Evolutionary conservation across 2,113 vertebrate genomes (phyloP), one percentile per base, ranked within the genome.

Genomic region (Megaptera novaeangliae): DNA sequence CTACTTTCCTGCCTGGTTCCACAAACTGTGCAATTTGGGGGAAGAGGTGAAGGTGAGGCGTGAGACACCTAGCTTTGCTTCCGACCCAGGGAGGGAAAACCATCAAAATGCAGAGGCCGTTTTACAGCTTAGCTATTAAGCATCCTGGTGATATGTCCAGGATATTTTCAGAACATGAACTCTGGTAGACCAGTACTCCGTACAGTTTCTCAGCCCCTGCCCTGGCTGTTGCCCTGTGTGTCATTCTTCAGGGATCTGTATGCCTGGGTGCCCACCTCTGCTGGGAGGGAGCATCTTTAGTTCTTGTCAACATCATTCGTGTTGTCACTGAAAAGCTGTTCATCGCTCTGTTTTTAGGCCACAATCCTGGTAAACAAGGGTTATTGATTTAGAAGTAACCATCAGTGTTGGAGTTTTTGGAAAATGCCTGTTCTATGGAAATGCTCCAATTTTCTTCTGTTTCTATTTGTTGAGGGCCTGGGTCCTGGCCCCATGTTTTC

Each of bases 71-170:
- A 0, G 4, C 57, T 89, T 74, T 74, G 66, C 55, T 39, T 89
- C 36, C 29, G 66, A 85, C n/a, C 7, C 8, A 13, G 52, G 46
- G 61, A 44, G 27, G 41, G 25, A 18, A 44, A 13, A 14, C n/a
- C 17, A 2, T 71, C 21, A n/a, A 31, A 36, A 17, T 0, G 36
- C 18, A 49, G 78, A 78, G 9, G 27, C 68, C 0, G 0, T 57
- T 34, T 2, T 21, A 10, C 6, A 31, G 72, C 34, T 71, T 39
- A 1, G 72, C 34, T 27, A 0, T 18, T 25, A 5, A 1, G 29
- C 7, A 59, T 41, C 74, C 66, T 81, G 11, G 1, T 0, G 0
- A 23, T 1, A 3, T 10, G 7, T 44, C 61, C 8, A 6, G 68
- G 61, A 8, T 55, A 23, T 44, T 69, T 57, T 29, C 61, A 64